Evolutionary conservation across 2,888 invertebrate species (phyloP), one percentile per base, ranked within the genome.

Genomic region (Acleris laterana): DNA sequence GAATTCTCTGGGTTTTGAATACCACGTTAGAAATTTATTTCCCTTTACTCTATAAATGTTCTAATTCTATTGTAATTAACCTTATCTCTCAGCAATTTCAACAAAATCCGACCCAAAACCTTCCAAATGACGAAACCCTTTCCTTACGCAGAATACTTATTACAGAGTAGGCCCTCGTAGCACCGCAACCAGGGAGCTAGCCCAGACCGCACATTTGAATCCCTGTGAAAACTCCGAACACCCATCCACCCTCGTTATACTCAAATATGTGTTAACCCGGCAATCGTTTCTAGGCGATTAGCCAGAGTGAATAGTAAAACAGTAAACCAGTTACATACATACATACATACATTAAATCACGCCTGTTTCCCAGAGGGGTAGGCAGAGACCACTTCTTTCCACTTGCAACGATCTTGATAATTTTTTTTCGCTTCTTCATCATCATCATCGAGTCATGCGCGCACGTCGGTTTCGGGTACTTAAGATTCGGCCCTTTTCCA

Each of bases 171-270:
- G n/a, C 9, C 0, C 9, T 32, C 9, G 28, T 2, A 32, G 32
- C 3, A 22, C 57, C 44, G 19, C 57, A 42, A 42, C 55, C 38
- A 55, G 42, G 55, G 20, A 55, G 22, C 55, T 44, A 46, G 44
- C 57, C 22, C 44, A 57, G 46, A 46, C 57, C 57, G 44, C 57
- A 25, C 46, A 57, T 44, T 57, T 46, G 44, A 57, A 57, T 57
- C 46, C n/a, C 57, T 55, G 9, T 49, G 57, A 25, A 25, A 57
- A 56, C 20, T 42, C 46, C 11, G 3, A 22, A 46, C 28, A 55
- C 59, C 55, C 59, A 55, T 60, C 55, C 55, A 55, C 49, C 49
- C 60, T 64, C 55, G 60, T 50, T 25, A 55, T 38, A 64, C 53
- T 64, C 28, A 60, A 49, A 59, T 22, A 44, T 59, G 64, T 55